Conservation (phyloP, 2,113 vertebrate genomes). For the Neodontobutis hainanensis region DNA sequence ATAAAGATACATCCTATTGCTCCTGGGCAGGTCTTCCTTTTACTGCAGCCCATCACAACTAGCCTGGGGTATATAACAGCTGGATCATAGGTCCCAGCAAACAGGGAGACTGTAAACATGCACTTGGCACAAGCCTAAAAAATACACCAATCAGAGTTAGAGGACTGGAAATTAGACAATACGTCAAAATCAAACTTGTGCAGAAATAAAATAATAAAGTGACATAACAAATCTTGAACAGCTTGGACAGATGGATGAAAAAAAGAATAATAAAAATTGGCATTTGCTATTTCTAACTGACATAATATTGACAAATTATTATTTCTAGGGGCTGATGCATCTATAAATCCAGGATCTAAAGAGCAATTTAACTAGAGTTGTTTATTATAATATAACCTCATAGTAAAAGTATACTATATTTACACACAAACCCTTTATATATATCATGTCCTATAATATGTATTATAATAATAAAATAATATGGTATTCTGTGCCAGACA, state of each 20-base stretch:
- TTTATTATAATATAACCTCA: too few species aligned
- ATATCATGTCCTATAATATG: too few species aligned
- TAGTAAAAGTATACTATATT: too few species aligned
- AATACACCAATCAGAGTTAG: slow-evolving; percentile 3
- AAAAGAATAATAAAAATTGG: neutral
- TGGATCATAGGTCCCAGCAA: slow-evolving; percentile 29
- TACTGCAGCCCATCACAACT: slow-evolving; percentile 24
- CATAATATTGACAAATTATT: neutral
- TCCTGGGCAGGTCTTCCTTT: slow-evolving; percentile 26
- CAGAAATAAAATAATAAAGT: slow-evolving; percentile 1
- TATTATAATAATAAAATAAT: too few species aligned
- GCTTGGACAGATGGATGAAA: neutral
- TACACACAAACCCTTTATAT: too few species aligned
- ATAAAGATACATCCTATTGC: slow-evolving; percentile 28
- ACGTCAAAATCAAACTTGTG: slow-evolving; percentile 9
- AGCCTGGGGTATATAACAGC: slow-evolving; percentile 58
- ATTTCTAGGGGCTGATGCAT: neutral
- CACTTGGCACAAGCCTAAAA: slow-evolving; percentile 6
- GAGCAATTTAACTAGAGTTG: too few species aligned
- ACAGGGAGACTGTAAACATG: neutral
- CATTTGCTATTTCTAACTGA: neutral
- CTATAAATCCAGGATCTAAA: too few species aligned
- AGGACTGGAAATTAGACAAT: slow-evolving; percentile 1
- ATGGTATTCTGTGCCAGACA: too few species aligned
- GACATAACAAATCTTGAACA: neutral